These are phyloP conservation scores for Lontra canadensis DNA, from an alignment of 2,113 vertebrate genomes.

Conservation along the genomic window DNA sequence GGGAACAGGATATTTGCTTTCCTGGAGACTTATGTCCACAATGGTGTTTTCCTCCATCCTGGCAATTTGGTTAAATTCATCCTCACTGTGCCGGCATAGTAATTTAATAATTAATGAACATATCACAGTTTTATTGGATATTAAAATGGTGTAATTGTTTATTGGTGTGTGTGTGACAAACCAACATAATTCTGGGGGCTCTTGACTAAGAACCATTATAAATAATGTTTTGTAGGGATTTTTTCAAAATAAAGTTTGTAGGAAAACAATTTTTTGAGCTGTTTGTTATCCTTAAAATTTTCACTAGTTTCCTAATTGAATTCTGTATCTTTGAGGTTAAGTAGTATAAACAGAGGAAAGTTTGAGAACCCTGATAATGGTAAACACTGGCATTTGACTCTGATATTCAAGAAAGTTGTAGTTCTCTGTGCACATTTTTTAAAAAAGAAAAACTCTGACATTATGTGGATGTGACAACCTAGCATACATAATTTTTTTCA, in stretches of 20 bases:
- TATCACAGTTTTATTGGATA: background rate
- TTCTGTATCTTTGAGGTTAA: constrained; percentile 2
- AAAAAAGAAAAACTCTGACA: background rate
- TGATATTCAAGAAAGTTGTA: background rate
- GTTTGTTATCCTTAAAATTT: background rate
- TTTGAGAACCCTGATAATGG: background rate
- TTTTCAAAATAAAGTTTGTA: background rate
- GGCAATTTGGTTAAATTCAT: background rate
- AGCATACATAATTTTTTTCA: background rate
- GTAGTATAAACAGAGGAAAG: background rate
- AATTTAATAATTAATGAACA: background rate
- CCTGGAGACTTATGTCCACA: background rate
- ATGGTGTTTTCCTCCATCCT: background rate
- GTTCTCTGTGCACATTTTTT: background rate
- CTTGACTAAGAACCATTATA: constrained; percentile 35
- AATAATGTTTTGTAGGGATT: background rate
- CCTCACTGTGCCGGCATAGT: background rate
- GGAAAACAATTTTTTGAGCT: background rate
- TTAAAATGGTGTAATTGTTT: constrained; percentile 2
- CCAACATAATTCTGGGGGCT: background rate
- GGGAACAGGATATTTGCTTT: constrained; percentile 10
- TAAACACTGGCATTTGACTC: background rate
- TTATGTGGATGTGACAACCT: background rate
- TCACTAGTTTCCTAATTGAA: background rate
- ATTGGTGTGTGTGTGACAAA: background rate